Percentiles rank a stretch among this genome's conserved stretches.
Evolutionary conservation across 35 echinoderm and acorn worm genomes (phyloP).

Genomic region (Heliocidaris tuberculata): DNA sequence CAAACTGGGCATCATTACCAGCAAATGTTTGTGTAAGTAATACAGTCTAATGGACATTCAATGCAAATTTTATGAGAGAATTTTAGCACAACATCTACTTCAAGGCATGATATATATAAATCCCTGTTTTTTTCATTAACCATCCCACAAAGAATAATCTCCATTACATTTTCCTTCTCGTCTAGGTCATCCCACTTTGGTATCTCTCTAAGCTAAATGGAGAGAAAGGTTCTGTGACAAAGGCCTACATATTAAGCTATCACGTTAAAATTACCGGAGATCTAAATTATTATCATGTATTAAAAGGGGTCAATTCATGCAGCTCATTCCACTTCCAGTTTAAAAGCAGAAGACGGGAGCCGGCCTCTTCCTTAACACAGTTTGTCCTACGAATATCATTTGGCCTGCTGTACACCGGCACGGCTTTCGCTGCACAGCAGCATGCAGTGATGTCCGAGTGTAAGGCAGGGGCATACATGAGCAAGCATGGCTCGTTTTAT

Average conservation of each 20-base stretch:
- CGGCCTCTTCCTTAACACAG: not conserved
- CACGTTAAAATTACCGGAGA: not conserved
- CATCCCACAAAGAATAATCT: not conserved
- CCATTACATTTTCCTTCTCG: not conserved
- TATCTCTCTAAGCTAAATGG: not conserved
- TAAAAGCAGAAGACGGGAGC: not conserved
- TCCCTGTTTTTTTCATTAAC: not conserved
- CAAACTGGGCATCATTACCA: too few species aligned
- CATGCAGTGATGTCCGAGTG: not conserved
- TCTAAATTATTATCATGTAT: not conserved
- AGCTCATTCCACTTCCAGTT: not conserved
- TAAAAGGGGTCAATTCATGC: not conserved
- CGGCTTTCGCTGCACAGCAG: not conserved
- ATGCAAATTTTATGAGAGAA: not conserved
- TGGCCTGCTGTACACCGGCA: not conserved
- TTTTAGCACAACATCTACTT: not conserved
- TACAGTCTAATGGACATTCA: not conserved
- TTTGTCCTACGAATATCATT: not conserved
- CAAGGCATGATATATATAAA: not conserved
- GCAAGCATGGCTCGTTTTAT: not conserved
- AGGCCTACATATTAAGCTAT: not conserved
- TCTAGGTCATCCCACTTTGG: not conserved
- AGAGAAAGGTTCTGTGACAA: not conserved
- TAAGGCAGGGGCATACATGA: not conserved
- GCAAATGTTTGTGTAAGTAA: not conserved